Conservation (phyloP, 2,797 vertebrate species). For the Erithacus rubecula region DNA sequence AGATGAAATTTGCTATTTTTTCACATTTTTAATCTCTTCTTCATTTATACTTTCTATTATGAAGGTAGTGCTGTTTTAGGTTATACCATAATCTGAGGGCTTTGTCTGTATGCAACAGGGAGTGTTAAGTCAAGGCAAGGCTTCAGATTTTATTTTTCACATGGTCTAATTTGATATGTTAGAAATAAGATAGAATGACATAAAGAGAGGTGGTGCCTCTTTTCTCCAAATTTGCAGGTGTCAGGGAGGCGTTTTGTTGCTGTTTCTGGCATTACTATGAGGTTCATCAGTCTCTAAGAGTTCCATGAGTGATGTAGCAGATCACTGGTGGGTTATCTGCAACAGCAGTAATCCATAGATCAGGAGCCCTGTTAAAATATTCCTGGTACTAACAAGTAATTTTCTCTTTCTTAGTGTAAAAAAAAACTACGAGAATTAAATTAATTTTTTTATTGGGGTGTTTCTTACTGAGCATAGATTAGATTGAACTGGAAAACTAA, state of each 20-base stretch:
- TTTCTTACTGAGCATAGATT: not conserved
- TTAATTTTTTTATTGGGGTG: not conserved
- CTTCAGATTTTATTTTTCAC: not conserved
- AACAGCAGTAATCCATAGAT: not conserved
- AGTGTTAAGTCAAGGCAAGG: not conserved
- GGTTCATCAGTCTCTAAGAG: not conserved
- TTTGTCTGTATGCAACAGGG: not conserved
- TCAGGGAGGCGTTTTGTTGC: not conserved
- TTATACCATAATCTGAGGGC: not conserved
- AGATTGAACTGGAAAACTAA: not conserved
- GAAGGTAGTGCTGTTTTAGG: not conserved
- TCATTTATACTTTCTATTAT: not conserved
- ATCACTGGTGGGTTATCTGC: not conserved
- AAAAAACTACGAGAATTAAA: not conserved
- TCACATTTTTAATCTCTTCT: not conserved
- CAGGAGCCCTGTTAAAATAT: not conserved
- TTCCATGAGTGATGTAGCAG: not conserved
- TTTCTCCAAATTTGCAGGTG: not conserved
- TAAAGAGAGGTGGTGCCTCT: not conserved
- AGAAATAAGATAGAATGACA: not conserved
- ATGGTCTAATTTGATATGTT: not conserved
- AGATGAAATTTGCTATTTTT: not conserved
- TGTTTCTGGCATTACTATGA: not conserved
- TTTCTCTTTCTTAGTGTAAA: not conserved
- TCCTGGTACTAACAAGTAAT: not conserved